Base-by-base conservation (phyloP, 2,888 invertebrate genomes). In the Steromphala cineraria region DNA sequence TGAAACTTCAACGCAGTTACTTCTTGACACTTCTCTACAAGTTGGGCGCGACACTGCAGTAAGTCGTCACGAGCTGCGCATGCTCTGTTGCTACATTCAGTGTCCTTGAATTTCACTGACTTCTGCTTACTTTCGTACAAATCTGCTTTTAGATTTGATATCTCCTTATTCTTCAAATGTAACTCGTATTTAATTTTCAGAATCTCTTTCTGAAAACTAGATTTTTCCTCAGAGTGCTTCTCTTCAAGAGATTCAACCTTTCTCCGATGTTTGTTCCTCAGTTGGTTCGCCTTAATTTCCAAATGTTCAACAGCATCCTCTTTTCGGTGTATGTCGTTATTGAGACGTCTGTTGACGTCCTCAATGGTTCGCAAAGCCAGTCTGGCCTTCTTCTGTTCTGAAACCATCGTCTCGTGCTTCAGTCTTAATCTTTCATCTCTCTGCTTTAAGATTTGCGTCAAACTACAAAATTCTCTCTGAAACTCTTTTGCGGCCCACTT, bases 381-480 rank as follows among this genome's bases (percentile, higher is more conserved):
- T 24, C 76, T 79, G 36, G 75, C 46, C 24, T 31, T 19, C 36
- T 31, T 36, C 1, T 79, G 28, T 13, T 81, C 79, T 2, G 36
- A 53, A 10, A 76, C 71, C 55, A 81, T 24, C 8, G 76, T 81
- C 19, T 81, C 79, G 21, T 71, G 67, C 55, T 52, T 62, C 53
- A 28, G 75, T 24, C 46, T 24, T 31, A 76, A 56, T 5, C 81
- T 62, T 28, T 56, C 55, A 28, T 81, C 81, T 0, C 79, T 36
- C 2, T 75, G 53, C 28, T 76, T 67, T 1, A 81, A 40, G 36
- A 81, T 79, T 40, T 67, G 24, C 17, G 81, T 67, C 53, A 81
- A 67, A 31, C 79, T 81, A 31, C 53, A 75, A 53, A 81, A 76
- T 76, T 81, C 81, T 53, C 81, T 75, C 8, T 78, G 75, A 56